Percentiles rank a stretch among this genome's conserved stretches.
phyloP scores from a whole-genome alignment of 2,113 vertebrate genomes.

The Aspidoscelis tigris region DNA sequence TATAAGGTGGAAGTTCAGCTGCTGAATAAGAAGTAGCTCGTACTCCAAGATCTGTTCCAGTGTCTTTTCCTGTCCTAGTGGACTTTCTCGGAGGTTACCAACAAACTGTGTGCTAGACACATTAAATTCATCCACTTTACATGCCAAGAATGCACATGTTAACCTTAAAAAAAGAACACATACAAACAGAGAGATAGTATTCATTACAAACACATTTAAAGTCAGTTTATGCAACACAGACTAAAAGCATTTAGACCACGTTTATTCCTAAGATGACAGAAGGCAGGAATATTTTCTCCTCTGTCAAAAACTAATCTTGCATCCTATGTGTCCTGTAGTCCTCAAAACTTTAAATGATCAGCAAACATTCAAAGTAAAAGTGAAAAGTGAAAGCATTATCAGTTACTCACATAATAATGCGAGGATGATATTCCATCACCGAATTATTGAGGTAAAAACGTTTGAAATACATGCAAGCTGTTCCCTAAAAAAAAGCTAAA shows the following conservation, averaged over 20 bases:
- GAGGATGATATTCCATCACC: slow-evolving; percentile 94
- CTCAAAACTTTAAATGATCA: not conserved
- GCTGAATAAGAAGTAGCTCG: slow-evolving; percentile 94
- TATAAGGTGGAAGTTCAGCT: slow-evolving; percentile 96
- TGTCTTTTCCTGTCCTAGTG: slow-evolving; percentile 84
- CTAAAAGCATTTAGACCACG: not conserved
- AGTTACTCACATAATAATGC: slow-evolving; percentile 93
- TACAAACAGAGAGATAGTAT: not conserved
- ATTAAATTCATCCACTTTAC: slow-evolving; percentile 99
- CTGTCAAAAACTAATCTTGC: not conserved
- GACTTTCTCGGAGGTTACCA: slow-evolving; percentile 90
- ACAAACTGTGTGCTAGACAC: slow-evolving; percentile 95
- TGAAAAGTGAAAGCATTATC: not conserved
- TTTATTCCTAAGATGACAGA: not conserved
- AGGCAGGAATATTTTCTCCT: not conserved
- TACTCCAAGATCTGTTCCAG: slow-evolving; percentile 95
- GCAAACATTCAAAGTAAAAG: not conserved
- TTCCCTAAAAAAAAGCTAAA: slow-evolving; percentile 80
- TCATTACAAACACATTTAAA: not conserved
- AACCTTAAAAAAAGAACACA: slow-evolving; percentile 77
- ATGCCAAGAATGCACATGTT: slow-evolving; percentile 91
- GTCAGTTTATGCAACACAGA: not conserved
- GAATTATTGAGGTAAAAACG: slow-evolving; percentile 98
- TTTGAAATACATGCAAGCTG: slow-evolving; percentile 94
- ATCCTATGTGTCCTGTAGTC: not conserved